Base-by-base conservation (phyloP, 2,113 vertebrate species). In the Kryptolebias marmoratus region DNA sequence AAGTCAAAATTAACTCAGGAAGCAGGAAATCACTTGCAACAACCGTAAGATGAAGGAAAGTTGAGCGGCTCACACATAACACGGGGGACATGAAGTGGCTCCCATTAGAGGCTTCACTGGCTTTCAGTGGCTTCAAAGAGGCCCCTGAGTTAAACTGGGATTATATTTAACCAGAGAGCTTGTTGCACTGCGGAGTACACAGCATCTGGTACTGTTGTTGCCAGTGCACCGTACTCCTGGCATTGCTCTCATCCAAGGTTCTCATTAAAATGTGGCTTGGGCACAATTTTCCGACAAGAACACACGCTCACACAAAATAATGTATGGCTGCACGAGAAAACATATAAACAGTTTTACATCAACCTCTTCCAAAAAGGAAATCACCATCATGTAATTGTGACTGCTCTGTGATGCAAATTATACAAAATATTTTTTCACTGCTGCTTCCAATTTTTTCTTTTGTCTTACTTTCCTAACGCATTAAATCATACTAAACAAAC, bases 51-150 rank as follows among this genome's bases (percentile, higher is more conserved):
- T 47, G 85, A 76, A 82, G 82, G 71, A 76, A 81, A 78, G 85
- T 73, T 27, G 64, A 79, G 76, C 65, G 16, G 85, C 89, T 88
- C 85, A 75, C 86, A 77, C 74, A 81, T 77, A 75, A 89, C 77
- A 67, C 62, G 47, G 57, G 39, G 77, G 80, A 82, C 88, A 79
- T 42, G 15, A 81, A 85, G 82, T 87, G 80, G 80, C 88, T 90
- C 81, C 88, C 85, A 90, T 92, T 93, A 91, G 89, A 90, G 84
- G 91, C 91, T 91, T 89, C 81, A 59, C 87, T 92, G 90, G 79
- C 81, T 93, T 93, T 86, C 87, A 90, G 86, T 89, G 81, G 89
- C 90, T 92, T 93, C 90, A 93, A 91, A 92, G 91, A 71, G 84
- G 89, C 82, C 87, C 84, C 81, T 42, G 75, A 89, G 89, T 92